Conservation (phyloP, 2,888 invertebrate genomes). For the Trissonchulus latispiculum region DNA sequence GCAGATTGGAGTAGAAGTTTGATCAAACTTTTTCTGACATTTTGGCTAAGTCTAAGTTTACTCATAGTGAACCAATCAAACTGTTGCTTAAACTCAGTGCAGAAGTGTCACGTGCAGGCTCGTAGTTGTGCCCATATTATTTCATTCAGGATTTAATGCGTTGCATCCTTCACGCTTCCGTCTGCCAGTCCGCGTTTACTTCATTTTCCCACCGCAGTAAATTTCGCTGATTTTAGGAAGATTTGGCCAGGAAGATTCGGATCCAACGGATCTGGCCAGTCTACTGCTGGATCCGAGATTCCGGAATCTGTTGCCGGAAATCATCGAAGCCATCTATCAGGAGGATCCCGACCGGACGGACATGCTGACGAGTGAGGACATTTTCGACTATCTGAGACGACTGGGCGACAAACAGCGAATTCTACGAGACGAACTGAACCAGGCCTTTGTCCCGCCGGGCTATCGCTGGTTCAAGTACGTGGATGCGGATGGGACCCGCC, state of each 20-base stretch:
- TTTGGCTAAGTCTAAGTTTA: no score
- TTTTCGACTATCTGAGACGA: neutral
- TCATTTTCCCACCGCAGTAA: no score
- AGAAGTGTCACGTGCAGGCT: no score
- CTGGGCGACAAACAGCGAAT: constrained; percentile 2
- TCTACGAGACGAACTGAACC: neutral
- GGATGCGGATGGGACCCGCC: neutral
- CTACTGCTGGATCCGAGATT: neutral
- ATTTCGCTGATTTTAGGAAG: neutral
- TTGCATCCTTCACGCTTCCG: no score
- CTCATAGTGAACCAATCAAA: no score
- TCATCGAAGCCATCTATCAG: neutral
- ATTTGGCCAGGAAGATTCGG: neutral
- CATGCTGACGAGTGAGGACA: neutral
- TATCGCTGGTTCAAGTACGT: neutral
- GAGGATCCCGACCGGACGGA: neutral
- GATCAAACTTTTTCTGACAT: no score
- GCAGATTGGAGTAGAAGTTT: no score
- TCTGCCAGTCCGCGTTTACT: no score
- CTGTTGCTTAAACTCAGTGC: no score
- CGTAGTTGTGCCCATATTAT: no score
- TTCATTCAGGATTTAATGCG: no score
- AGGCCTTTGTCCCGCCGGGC: neutral
- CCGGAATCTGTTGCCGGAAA: neutral
- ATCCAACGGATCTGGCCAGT: neutral